These are phyloP conservation scores for Nasalis larvatus DNA, from an alignment of 2,113 vertebrate species.

Conservation along the genomic window DNA sequence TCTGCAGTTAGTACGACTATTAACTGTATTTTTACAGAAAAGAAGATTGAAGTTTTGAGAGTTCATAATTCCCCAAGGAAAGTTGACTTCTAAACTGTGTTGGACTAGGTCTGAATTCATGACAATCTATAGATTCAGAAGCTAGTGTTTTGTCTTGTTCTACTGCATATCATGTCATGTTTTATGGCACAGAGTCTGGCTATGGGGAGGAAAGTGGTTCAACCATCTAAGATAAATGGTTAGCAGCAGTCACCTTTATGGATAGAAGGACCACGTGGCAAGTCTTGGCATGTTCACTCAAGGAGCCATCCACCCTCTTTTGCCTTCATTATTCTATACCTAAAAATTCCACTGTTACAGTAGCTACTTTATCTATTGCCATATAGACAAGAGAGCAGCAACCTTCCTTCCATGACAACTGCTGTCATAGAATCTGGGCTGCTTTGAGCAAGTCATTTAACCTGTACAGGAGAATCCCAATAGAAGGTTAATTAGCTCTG, in stretches of 20 bases:
- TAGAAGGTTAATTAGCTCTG: neutral
- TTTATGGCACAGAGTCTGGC: neutral
- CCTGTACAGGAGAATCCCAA: neutral
- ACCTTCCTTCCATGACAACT: neutral
- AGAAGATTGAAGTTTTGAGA: neutral
- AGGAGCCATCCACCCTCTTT: neutral
- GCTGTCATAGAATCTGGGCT: neutral
- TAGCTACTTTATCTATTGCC: neutral
- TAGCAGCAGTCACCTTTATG: neutral
- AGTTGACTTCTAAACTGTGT: neutral
- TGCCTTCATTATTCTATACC: neutral
- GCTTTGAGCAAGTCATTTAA: neutral
- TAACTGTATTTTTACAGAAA: neutral
- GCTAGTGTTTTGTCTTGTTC: neutral
- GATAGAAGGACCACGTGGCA: neutral
- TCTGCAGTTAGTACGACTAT: neutral
- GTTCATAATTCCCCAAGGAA: neutral
- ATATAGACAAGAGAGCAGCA: neutral
- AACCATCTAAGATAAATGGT: neutral
- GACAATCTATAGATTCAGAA: neutral
- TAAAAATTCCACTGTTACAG: neutral
- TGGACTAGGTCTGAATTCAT: neutral
- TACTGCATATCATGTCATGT: neutral
- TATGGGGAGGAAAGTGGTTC: neutral
- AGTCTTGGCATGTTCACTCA: neutral